Evolutionary conservation across 2,888 invertebrate genomes (phyloP).

Genomic region (Mesodorylaimus sp.): DNA sequence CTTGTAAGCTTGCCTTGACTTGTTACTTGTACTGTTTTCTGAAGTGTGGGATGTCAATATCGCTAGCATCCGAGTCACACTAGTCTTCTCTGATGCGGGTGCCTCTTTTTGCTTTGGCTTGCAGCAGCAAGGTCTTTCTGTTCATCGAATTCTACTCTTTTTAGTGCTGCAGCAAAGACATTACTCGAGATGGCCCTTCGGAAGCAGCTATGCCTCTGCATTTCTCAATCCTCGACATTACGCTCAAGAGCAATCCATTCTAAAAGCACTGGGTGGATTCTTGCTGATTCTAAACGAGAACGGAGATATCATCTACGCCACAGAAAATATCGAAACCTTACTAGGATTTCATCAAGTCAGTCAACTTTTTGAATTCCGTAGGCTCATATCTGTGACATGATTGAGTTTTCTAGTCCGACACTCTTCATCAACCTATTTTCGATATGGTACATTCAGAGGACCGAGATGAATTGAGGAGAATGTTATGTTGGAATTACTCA

Average conservation of each 20-base stretch:
- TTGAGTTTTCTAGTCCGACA: conserved; percentile 66
- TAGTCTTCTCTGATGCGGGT: too few relatives aligned
- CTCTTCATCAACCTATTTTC: conserved; percentile 96
- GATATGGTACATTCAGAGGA: conserved; percentile 98
- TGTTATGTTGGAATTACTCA: conserved; percentile 14
- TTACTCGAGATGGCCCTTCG: not conserved
- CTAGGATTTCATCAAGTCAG: conserved; percentile 98
- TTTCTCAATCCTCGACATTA: too few relatives aligned
- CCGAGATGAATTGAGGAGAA: conserved; percentile 52
- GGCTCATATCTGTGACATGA: not conserved
- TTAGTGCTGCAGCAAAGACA: not conserved
- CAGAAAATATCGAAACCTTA: conserved; percentile 97
- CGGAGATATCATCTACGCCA: conserved; percentile 97
- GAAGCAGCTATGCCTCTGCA: not conserved
- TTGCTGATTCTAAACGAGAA: conserved; percentile 84
- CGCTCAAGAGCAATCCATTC: conserved; percentile 21
- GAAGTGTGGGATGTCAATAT: too few relatives aligned
- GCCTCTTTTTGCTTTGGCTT: too few relatives aligned
- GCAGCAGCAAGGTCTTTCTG: too few relatives aligned
- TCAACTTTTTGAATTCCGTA: not conserved
- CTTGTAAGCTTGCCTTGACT: too few relatives aligned
- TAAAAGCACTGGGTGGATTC: conserved; percentile 93
- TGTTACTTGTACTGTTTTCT: too few relatives aligned
- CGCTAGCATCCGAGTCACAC: too few relatives aligned
- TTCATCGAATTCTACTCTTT: not conserved